Percentiles rank a stretch among this genome's conserved stretches.
Conservation (phyloP, 1,140 invertebrate species). For the Lepidotrigona ventralis region DNA sequence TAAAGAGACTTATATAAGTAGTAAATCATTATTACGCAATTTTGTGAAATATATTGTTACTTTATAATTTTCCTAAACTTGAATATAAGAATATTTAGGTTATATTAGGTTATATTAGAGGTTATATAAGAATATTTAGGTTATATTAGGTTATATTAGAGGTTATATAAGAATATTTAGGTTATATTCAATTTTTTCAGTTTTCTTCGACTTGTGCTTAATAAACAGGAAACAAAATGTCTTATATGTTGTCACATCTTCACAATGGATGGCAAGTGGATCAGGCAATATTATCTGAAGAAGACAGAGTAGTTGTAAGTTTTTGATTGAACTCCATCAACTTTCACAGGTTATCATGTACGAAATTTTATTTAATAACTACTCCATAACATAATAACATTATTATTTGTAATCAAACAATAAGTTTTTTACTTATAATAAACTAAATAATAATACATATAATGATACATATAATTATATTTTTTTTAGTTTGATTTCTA, state of each 20-base stretch:
- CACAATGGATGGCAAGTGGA: constrained; percentile 99
- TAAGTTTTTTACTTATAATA: too few species aligned
- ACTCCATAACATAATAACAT: too few species aligned
- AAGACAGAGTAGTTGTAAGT: constrained; percentile 96
- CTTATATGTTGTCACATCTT: constrained; percentile 99
- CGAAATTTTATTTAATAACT: neutral
- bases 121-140: too few species aligned
- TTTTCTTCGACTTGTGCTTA: neutral
- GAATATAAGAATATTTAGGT: neutral
- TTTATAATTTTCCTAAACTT: neutral
- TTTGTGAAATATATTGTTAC: neutral
- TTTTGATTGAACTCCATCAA: constrained; percentile 34
- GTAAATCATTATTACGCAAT: neutral
- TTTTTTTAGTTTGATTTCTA: too few species aligned
- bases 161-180: too few species aligned
- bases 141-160: neutral
- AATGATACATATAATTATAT: too few species aligned
- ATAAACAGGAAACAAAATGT: constrained; percentile 85
- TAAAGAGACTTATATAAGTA: neutral
- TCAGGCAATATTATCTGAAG: constrained; percentile 98
- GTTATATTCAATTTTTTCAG: neutral
- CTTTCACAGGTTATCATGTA: neutral
- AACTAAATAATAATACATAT: too few species aligned
- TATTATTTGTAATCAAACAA: too few species aligned
- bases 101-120: neutral